Conservation (phyloP, 2,797 vertebrate species). For the Chromobotia macracanthus region DNA sequence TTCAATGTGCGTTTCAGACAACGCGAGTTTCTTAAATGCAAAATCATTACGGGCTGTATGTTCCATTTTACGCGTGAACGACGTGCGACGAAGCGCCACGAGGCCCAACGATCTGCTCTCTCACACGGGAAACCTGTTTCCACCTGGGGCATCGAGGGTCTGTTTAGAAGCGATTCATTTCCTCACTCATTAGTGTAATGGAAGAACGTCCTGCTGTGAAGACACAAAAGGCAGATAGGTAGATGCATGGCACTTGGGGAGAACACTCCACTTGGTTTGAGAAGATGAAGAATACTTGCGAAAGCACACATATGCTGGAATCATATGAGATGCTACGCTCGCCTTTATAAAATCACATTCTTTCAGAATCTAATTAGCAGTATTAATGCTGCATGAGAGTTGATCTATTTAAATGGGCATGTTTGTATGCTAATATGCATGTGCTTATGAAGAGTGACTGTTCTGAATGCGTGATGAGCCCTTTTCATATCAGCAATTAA, state of each 20-base stretch:
- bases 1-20: constrained; percentile 10
- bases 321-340: too few relatives aligned
- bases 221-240: constrained; percentile 48
- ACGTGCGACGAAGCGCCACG: neutral
- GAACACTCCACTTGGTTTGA: constrained; percentile 44
- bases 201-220: constrained; percentile 37
- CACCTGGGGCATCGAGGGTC: constrained; percentile 45
- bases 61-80: constrained; percentile 16
- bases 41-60: constrained; percentile 20
- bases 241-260: constrained; percentile 29
- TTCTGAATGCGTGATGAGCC: constrained; percentile 32
- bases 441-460: constrained; percentile 12
- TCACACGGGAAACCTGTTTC: constrained; percentile 22
- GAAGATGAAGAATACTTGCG: too few relatives aligned
- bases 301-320: too few relatives aligned
- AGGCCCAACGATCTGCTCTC: constrained; percentile 18
- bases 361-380: too few relatives aligned
- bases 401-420: constrained; percentile 10
- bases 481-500: constrained; percentile 28
- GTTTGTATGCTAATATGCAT: constrained; percentile 22
- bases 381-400: constrained; percentile 37
- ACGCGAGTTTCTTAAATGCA: constrained; percentile 21
- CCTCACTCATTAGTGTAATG: constrained; percentile 44
- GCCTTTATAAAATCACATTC: too few relatives aligned
- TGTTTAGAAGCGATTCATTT: constrained; percentile 50